Evolutionary conservation across 2,113 vertebrate genomes (phyloP).

Genomic region (Amblyornis subalaris): DNA sequence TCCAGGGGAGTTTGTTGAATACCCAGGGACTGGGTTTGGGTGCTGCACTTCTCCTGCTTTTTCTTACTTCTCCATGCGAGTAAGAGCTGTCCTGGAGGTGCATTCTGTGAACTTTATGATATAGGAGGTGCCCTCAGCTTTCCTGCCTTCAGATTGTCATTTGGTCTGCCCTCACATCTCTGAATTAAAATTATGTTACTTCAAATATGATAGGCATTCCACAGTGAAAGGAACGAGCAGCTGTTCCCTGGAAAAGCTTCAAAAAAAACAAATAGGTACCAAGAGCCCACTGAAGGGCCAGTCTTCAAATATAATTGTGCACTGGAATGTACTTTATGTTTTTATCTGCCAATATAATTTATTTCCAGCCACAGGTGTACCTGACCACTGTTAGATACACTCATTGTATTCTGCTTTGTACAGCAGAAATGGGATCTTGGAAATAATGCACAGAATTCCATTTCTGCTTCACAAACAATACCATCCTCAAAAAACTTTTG

Average conservation of each 20-base stretch:
- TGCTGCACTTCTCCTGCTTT: neutral
- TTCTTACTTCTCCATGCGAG: neutral
- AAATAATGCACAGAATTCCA: neutral
- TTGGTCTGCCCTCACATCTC: neutral
- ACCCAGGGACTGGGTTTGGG: neutral
- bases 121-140: neutral
- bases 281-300: fast-evolving
- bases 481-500: neutral
- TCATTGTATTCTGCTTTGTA: neutral
- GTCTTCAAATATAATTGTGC: neutral
- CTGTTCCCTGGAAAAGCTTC: neutral
- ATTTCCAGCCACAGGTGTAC: neutral
- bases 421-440: neutral
- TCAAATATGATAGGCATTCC: neutral
- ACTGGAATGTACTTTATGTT: neutral
- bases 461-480: neutral
- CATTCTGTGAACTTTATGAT: neutral
- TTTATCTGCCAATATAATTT: neutral
- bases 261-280: neutral
- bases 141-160: neutral
- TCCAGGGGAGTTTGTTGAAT: neutral
- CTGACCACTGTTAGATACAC: neutral
- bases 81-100: neutral
- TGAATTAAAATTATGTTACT: neutral
- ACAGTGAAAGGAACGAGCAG: neutral